phyloP scores from a whole-genome alignment of 92 coral and sea anemone genomes.

The Heliopora coerulea region DNA sequence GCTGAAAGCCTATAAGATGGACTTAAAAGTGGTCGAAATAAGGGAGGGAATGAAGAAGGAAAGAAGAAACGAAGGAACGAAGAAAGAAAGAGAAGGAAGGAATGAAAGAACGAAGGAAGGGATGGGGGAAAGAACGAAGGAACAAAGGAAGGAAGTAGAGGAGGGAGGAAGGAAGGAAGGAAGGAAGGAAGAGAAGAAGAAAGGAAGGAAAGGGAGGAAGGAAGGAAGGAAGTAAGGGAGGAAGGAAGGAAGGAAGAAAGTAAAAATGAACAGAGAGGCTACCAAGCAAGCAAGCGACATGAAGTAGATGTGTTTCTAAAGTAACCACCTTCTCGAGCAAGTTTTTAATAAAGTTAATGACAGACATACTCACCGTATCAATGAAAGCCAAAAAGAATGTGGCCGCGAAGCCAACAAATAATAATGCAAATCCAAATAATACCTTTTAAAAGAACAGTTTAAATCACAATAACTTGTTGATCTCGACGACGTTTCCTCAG shows the following conservation, averaged over 20 bases:
- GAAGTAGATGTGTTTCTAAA: not conserved
- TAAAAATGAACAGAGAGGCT: not conserved
- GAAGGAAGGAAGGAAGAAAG: not conserved
- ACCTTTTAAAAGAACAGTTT: slow-evolving; percentile 3
- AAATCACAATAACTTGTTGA: not conserved
- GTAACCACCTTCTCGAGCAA: too few relatives aligned
- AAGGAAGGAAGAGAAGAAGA: not conserved
- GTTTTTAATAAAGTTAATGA: too few relatives aligned
- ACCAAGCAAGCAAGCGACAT: not conserved
- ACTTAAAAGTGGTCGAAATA: too few relatives aligned
- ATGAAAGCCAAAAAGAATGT: slow-evolving; percentile 5
- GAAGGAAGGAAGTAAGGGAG: not conserved
- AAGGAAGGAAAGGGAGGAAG: not conserved
- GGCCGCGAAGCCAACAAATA: slow-evolving; percentile 22
- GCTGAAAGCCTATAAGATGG: too few relatives aligned
- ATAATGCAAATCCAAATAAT: slow-evolving; percentile 18
- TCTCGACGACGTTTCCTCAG: too few relatives aligned
- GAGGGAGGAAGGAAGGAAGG: not conserved
- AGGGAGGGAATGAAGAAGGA: too few relatives aligned
- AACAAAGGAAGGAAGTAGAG: too few relatives aligned
- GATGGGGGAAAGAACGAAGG: too few relatives aligned
- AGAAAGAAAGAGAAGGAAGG: too few relatives aligned
- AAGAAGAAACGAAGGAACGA: too few relatives aligned
- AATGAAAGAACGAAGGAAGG: too few relatives aligned
- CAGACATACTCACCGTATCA: slow-evolving; percentile 3